Evolutionary conservation across 2,797 vertebrate genomes (phyloP).

Genomic region (Sebastes kiyomatsui): DNA sequence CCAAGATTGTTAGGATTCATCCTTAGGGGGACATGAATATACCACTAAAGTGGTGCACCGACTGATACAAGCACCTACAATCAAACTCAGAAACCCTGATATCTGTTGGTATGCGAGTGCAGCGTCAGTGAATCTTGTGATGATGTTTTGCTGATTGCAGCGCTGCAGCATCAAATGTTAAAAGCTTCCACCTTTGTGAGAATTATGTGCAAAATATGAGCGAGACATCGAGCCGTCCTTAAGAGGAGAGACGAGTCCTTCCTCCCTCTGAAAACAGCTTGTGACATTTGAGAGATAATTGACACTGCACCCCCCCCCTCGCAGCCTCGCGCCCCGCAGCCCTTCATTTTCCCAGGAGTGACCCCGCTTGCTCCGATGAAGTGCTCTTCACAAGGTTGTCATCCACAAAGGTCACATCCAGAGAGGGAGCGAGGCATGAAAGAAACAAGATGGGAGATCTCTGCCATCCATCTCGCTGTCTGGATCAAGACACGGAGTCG

Average conservation of each 20-base stretch:
- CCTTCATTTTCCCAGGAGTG: constrained; percentile 65
- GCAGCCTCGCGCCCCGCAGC: constrained; percentile 41
- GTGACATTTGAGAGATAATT: constrained; percentile 78
- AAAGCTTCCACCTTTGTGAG: constrained; percentile 40
- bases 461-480: constrained; percentile 51
- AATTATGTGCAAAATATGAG: neutral
- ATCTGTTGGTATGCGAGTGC: neutral
- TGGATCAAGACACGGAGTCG: constrained; percentile 53
- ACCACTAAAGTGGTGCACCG: neutral
- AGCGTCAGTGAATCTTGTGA: neutral
- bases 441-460: constrained; percentile 50
- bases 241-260: constrained; percentile 34
- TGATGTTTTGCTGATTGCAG: neutral
- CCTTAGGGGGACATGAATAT: neutral
- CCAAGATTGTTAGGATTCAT: neutral
- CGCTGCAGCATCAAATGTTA: constrained; percentile 11
- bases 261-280: constrained; percentile 53
- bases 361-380: constrained; percentile 56
- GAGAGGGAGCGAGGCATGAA: constrained; percentile 29
- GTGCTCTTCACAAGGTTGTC: constrained; percentile 67
- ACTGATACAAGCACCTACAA: neutral
- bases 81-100: neutral
- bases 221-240: neutral
- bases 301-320: constrained; percentile 15
- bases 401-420: constrained; percentile 61